Conservation (phyloP, 2,888 invertebrate species). For the Hoplodrina ambigua region DNA sequence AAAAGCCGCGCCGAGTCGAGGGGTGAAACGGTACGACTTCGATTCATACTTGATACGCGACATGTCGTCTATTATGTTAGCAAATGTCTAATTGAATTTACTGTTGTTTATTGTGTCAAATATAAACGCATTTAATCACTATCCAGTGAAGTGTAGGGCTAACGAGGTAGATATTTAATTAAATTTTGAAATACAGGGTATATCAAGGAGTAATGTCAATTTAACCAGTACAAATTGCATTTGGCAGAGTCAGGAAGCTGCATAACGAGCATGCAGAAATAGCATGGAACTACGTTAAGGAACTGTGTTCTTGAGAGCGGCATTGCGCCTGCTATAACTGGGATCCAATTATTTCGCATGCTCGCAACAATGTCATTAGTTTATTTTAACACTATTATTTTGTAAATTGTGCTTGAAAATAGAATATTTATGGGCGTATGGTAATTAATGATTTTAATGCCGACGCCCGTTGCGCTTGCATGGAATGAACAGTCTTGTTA, state of each 20-base stretch:
- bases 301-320: slow-evolving; percentile 62
- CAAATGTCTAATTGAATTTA: slow-evolving; percentile 53
- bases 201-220: slow-evolving; percentile 34
- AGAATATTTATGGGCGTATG: slow-evolving; percentile 49
- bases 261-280: slow-evolving; percentile 59
- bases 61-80: slow-evolving; percentile 48
- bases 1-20: slow-evolving; percentile 68
- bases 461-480: slow-evolving; percentile 13
- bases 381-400: slow-evolving; percentile 53
- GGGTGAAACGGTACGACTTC: slow-evolving; percentile 68
- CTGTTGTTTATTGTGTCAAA: slow-evolving; percentile 40
- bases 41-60: slow-evolving; percentile 58
- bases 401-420: slow-evolving; percentile 55
- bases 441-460: slow-evolving; percentile 44
- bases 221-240: slow-evolving; percentile 60
- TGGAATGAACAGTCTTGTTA: slow-evolving; percentile 4
- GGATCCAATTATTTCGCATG: slow-evolving; percentile 69
- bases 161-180: slow-evolving; percentile 34
- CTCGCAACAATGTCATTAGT: slow-evolving; percentile 53
- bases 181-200: slow-evolving; percentile 44
- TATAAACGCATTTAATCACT: slow-evolving; percentile 26
- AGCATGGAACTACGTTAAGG: slow-evolving; percentile 27
- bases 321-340: slow-evolving; percentile 64
- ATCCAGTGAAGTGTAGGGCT: slow-evolving; percentile 22
- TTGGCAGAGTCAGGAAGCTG: slow-evolving; percentile 54